Evolutionary conservation across 1,140 invertebrate species (phyloP), one percentile per base, ranked within the genome.

Genomic region (Centruroides vittatus): DNA sequence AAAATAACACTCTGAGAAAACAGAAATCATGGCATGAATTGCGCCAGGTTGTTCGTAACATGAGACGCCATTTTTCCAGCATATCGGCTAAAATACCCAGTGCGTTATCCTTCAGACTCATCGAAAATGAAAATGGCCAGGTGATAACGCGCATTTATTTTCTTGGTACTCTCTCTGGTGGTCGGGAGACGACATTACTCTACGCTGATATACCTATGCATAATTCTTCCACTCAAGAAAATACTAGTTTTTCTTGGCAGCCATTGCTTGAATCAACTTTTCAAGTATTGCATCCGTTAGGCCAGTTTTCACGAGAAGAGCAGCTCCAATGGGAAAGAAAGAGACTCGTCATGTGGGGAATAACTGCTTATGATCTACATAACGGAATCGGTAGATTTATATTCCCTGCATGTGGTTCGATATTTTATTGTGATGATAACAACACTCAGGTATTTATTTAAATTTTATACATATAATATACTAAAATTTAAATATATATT

Each of bases 291-390:
- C 72, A 77, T 60, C 60, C 63, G 68, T 74, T 66, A 66, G 82
- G 78, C 66, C 79, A 80, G 59, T 79, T 82, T 54, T 88, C 87
- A 0, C 77, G 85, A 62, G 93, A 96, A 73, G 91, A 94, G 71
- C 89, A 93, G 71, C 72, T 97, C 54, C 76, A 94, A 58, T 86
- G 88, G 77, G 93, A 98, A 72, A 78, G 93, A 57, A 93, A 94
- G 75, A 76, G 91, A 65, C 79, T 93, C 9, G 83, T 88, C 0
- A 88, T 88, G 1, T 93, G 89, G 83, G 94, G 94, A 23, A 94
- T 98, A 55, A 93, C 89, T 3, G 88, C 88, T 10, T 98, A 94
- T 70, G 90, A 96, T 70, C 76, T 93, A 52, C 86, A 93, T 70
- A 78, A 80, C 34, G 78, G 80, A 4, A 82, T 84, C 56, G 89